Base-by-base conservation (phyloP, 1,140 invertebrate genomes). In the Hycleus phaleratus region DNA sequence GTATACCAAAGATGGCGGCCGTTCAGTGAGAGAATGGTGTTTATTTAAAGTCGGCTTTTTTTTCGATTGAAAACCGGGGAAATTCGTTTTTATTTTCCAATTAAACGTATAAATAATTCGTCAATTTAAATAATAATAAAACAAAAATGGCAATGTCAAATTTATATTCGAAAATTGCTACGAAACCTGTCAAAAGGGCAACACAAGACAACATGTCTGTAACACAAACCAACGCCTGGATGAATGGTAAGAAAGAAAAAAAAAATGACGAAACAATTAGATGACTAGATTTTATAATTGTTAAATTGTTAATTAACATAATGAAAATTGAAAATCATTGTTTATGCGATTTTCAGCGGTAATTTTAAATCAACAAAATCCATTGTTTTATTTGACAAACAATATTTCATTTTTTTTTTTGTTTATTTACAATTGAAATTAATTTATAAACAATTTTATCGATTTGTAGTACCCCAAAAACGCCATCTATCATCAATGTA, bases 171-270 rank as follows among this genome's bases (percentile, higher is more conserved):
- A 85, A 86, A 80, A 85, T 85, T 59, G 79, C 84, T 56, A 79
- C 80, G 58, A 87, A 86, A 74, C 83, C 84, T 56, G 72, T 79
- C 49, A 86, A 85, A 73, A 79, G 84, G 59, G 78, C 81, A 69
- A 10, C 9, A 42, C 81, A 82, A 66, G 82, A 85, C 62, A 83
- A 80, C 70, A 82, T 88, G 75, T 79, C 84, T n/a, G 83, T 42
- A 42, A n/a, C 40, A 42, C 86, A 90, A 77, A 85, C 87, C 8
- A 88, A 86, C 72, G 79, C 86, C 64, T 91, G 87, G 87, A 85
- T 88, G 75, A 90, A 90, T 73, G 87, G 87, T 90, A 79, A 86
- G 85, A 26, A 32, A 32, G 1, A 32, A 32, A 32, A 32, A 6
- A 3, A 7, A 32, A 7, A 2, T 53, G n/a, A 8, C 18, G 18